Base-by-base conservation (phyloP, 2,888 invertebrate genomes). In the Diaprepes abbreviatus region DNA sequence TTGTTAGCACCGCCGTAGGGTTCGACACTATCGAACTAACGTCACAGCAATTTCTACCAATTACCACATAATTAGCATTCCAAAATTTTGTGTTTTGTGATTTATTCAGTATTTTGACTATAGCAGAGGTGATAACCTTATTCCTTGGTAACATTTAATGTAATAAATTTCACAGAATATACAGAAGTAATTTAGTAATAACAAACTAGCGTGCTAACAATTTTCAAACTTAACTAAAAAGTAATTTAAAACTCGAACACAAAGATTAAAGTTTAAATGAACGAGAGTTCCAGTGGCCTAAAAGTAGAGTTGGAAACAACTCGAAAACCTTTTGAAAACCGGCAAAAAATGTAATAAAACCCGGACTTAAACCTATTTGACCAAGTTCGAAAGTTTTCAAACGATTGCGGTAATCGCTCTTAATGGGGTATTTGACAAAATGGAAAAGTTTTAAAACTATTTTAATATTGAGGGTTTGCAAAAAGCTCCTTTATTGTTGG, bases 401-500 rank as follows among this genome's bases (percentile, higher is more conserved):
- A 35, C 48, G 28, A 50, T 45, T 60, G 60, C 16, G 50, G 60
- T 50, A 60, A 60, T 60, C 9, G 48, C 50, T 48, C 19, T 33
- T 50, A 35, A 50, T 60, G 43, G 60, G 31, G 24, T 60, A 60
- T 60, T 40, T 59, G 24, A 28, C 28, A 40, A 59, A 60, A 59
- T n/a, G n/a, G n/a, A n/a, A n/a, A n/a, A 59, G 60, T n/a, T 60
- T 60, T 50, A 36, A 14, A 60, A 50, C 50, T 50, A 50, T 48
- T 31, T 60, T 48, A 60, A n/a, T n/a, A n/a, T n/a, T n/a, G n/a
- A n/a, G n/a, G n/a, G n/a, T n/a, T n/a, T n/a, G n/a, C n/a, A n/a
- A n/a, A n/a, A n/a, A n/a, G n/a, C n/a, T n/a, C n/a, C n/a, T n/a
- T n/a, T n/a, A n/a, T n/a, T n/a, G n/a, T n/a, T n/a, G n/a, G n/a